Conservation (phyloP, 2,888 invertebrate genomes). For the Noctua fimbriata region DNA sequence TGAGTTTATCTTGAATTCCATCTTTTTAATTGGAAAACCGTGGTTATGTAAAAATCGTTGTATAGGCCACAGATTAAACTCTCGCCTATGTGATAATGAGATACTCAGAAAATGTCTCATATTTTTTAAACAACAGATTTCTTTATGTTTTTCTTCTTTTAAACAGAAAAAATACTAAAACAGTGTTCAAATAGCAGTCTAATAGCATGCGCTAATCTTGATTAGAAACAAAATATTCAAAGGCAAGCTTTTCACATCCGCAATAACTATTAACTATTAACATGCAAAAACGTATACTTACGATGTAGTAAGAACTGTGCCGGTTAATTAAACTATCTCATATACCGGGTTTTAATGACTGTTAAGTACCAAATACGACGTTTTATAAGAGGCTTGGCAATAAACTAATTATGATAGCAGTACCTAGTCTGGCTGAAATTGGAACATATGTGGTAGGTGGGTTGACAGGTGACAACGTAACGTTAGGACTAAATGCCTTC, state of each 20-base stretch:
- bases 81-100: not conserved
- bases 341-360: conserved; percentile 41
- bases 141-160: not conserved
- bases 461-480: conserved; percentile 37
- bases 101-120: not conserved
- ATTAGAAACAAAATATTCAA: conserved; percentile 8
- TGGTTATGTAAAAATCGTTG: not conserved
- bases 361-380: conserved; percentile 45
- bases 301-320: conserved; percentile 34
- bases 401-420: conserved; percentile 63
- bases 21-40: not conserved
- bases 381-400: conserved; percentile 56
- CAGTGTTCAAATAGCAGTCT: not conserved
- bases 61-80: not conserved
- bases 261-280: conserved; percentile 31
- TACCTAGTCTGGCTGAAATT: conserved; percentile 51
- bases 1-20: conserved; percentile 18
- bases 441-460: conserved; percentile 52
- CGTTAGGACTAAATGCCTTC: conserved; percentile 44
- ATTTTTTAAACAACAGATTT: not conserved
- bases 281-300: conserved; percentile 37
- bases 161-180: not conserved
- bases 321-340: conserved; percentile 46
- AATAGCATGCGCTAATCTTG: not conserved
- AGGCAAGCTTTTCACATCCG: conserved; percentile 39